Evolutionary conservation across 2,888 invertebrate genomes (phyloP).

Genomic region (Taphrorychus bicolor): DNA sequence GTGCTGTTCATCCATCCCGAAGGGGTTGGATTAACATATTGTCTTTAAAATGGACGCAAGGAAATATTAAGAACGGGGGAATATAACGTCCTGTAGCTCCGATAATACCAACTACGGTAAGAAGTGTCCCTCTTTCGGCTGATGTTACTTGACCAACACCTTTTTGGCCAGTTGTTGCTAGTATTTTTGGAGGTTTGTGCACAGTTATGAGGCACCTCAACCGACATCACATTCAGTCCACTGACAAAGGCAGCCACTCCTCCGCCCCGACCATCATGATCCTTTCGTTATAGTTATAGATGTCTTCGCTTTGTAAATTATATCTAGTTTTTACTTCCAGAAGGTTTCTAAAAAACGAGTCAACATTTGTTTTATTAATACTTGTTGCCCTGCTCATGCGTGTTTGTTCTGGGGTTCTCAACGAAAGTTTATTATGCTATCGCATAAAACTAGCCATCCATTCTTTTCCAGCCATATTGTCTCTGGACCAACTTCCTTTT

Average conservation of each 20-base stretch:
- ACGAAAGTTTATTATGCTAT: too few relatives aligned
- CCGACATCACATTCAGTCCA: too few relatives aligned
- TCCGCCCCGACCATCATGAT: too few relatives aligned
- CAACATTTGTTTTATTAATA: not conserved
- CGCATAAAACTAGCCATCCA: too few relatives aligned
- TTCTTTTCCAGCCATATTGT: too few relatives aligned
- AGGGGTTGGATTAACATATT: not conserved
- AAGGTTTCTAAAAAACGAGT: not conserved
- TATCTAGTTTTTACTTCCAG: too few relatives aligned
- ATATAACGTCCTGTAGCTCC: not conserved
- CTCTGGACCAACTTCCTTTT: too few relatives aligned
- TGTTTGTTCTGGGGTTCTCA: not conserved
- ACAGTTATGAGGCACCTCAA: not conserved
- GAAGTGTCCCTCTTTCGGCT: not conserved
- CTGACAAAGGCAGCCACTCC: too few relatives aligned
- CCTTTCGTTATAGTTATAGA: not conserved
- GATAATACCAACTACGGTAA: not conserved
- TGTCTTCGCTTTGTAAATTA: not conserved
- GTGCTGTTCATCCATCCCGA: not conserved
- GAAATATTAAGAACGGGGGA: not conserved
- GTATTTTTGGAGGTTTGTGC: not conserved
- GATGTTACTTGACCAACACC: not conserved
- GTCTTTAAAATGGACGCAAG: not conserved
- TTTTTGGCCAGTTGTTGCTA: not conserved
- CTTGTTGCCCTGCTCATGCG: not conserved